Evolutionary conservation across 2,888 invertebrate genomes (phyloP).

Genomic region (Xestia xanthographa): DNA sequence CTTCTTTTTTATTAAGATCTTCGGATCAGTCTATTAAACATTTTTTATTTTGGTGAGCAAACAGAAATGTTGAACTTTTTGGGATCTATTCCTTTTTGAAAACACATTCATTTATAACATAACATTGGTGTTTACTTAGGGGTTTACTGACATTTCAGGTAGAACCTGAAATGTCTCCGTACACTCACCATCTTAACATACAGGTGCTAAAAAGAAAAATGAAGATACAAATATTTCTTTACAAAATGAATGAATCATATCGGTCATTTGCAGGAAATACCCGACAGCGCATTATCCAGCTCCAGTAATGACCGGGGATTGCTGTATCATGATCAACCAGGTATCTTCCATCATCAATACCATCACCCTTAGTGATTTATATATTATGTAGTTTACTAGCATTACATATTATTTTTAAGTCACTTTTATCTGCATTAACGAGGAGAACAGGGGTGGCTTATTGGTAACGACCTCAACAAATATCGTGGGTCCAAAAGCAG

Average conservation of each 20-base stretch:
- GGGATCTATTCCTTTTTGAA: not conserved
- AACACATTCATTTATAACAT: not conserved
- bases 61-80: not conserved
- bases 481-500: not conserved
- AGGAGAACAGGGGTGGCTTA: not conserved
- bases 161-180: not conserved
- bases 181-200: not conserved
- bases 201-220: slow-evolving; percentile 31
- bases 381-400: not conserved
- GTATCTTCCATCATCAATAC: slow-evolving; percentile 19
- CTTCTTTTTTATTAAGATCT: too few relatives aligned
- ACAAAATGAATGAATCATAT: slow-evolving; percentile 61
- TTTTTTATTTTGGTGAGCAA: slow-evolving; percentile 1
- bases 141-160: not conserved
- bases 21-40: too few relatives aligned
- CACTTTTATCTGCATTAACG: not conserved
- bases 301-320: slow-evolving; percentile 82
- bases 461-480: not conserved
- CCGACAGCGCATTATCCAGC: slow-evolving; percentile 81
- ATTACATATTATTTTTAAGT: not conserved
- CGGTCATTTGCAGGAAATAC: slow-evolving; percentile 78
- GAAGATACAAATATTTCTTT: slow-evolving; percentile 25
- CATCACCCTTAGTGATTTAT: not conserved
- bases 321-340: slow-evolving; percentile 79
- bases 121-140: not conserved